Evolutionary conservation across 2,113 vertebrate species (phyloP), one percentile per base, ranked within the genome.

Genomic region (Sisor rabdophorus): DNA sequence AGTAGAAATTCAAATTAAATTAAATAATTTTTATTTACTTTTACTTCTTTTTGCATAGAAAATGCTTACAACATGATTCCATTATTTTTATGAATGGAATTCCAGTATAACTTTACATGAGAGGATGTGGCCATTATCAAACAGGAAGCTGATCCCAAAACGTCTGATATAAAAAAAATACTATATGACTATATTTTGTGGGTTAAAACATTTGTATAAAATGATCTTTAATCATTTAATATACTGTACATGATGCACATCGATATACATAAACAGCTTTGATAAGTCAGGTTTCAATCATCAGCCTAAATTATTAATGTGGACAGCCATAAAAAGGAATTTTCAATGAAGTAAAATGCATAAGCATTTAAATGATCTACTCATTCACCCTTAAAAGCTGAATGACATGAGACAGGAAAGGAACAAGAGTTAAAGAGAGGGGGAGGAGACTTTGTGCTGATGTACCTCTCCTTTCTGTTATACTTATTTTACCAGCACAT

Each of bases 71-170:
- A 12, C 6, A 48, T 17, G 36, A 67, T 40, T 47, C 48, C 63
- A 68, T 50, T 50, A 19, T 15, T 47, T 68, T 28, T 13, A 68
- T 20, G 24, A n/a, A n/a, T n/a, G n/a, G n/a, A n/a, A n/a, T n/a
- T n/a, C n/a, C n/a, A n/a, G n/a, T n/a, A n/a, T 68, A 68, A 50
- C 65, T 28, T 68, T 24, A 68, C 12, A 50, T 50, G 28, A 68
- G 40, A 32, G n/a, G 64, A 20, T 19, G 16, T 11, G 44, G 22
- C 5, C 22, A 50, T 50, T 16, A 28, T 19, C 24, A 48, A 20
- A 10, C 40, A 68, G 24, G 65, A 68, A 28, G 65, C 19, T 48
- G 13, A 67, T 67, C 40, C 36, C 32, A 64, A 64, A 44, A 22
- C 0, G 2, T 48, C 4, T 47, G 22, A 24, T 2, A 6, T 26